Evolutionary conservation across 2,797 vertebrate species (phyloP).

Genomic region (Avahi laniger): DNA sequence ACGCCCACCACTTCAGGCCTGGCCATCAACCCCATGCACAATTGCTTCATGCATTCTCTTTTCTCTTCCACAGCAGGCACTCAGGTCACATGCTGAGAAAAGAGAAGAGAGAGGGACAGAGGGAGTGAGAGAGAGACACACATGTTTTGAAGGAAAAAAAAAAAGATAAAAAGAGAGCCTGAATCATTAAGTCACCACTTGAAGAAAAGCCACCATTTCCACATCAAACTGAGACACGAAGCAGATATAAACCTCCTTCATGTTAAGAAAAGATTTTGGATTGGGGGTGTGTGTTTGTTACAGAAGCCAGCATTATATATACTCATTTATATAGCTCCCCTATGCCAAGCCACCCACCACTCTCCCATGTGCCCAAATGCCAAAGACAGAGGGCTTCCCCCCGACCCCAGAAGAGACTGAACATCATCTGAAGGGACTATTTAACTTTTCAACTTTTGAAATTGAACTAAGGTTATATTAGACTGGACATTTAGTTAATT

Average conservation of each 20-base stretch:
- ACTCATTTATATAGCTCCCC: not conserved
- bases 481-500: slow-evolving; percentile 25
- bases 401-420: not conserved
- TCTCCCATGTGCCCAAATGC: not conserved
- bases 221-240: not conserved
- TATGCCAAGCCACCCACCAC: not conserved
- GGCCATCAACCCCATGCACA: not conserved
- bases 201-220: not conserved
- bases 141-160: not conserved
- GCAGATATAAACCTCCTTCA: not conserved
- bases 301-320: not conserved
- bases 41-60: not conserved
- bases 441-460: slow-evolving; percentile 61
- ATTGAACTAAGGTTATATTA: slow-evolving; percentile 20
- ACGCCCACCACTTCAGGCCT: not conserved
- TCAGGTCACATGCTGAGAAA: not conserved
- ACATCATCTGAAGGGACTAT: slow-evolving; percentile 30
- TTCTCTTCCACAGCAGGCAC: not conserved
- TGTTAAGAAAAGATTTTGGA: not conserved
- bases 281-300: not conserved
- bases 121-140: not conserved
- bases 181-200: not conserved
- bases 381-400: not conserved
- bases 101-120: not conserved
- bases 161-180: not conserved